Base-by-base conservation (phyloP, 2,113 vertebrate genomes). In the Triplophysa dalaica region DNA sequence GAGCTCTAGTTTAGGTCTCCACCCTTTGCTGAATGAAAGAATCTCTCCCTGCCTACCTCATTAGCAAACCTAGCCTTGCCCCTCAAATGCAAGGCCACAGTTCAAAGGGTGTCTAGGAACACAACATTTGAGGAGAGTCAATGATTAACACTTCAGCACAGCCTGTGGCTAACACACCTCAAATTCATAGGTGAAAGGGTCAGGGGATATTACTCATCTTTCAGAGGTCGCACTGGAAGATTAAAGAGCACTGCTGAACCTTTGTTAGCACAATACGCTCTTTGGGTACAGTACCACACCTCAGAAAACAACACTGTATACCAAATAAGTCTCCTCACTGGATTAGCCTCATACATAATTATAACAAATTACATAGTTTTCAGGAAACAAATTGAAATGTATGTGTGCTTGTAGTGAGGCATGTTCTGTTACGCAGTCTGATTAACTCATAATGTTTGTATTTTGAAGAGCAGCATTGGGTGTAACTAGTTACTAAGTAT, bases 31-130 rank as follows among this genome's bases (percentile, higher is more conserved):
- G 41, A 54, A 73, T 73, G 58, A 61, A 73, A 61, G n/a, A 74
- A 74, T 74, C n/a, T 61, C 16, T 61, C 1, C 38, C 66, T 38
- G n/a, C 17, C 56, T 38, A 72, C 69, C 70, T 54, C 70, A 62
- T 77, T 74, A 62, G 41, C 45, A 45, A 26, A 43, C 19, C 72
- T 77, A n/a, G 33, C 43, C 22, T 19, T 73, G 69, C 22, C 29
- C 41, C 70, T 67, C 62, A 72, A 33, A 50, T 79, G 77, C 65
- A 69, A 75, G 69, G 80, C 75, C 69, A 21, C 29, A 81, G 87
- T 88, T 90, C 82, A 89, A 90, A 89, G 85, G 82, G 81, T 60
- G 62, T 21, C 73, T 81, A 60, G 70, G 60, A 76, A 79, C 21
- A 54, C 54, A 69, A 78, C 66, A 70, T 29, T 74, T 74, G 63